Base-by-base conservation (phyloP, 2,888 invertebrate species). In the Pseudococcus jackbeardsleyi region DNA sequence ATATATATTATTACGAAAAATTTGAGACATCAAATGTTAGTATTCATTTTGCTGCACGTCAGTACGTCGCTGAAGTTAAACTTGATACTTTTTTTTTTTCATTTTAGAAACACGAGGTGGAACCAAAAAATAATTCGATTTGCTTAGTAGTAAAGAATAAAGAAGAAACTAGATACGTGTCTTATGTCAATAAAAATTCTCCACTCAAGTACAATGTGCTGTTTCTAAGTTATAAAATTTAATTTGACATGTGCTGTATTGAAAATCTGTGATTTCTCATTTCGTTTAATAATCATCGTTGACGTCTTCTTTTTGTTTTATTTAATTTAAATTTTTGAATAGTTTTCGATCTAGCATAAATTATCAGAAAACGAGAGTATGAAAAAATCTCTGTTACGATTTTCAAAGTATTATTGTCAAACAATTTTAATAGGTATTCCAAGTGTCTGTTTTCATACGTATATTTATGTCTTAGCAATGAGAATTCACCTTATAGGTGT, bases 1-100 rank as follows among this genome's bases (percentile, higher is more conserved):
- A 82, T 88, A 88, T 88, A 59, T 88, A 88, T 33, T 88, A 88
- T 54, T 88, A 79, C 26, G 82, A 59, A 17, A 88, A 88, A 59
- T 77, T 50, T 9, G 50, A 48, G 9, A 48, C 48, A 19, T 39
- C 82, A 8, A 50, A 50, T 33, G 88, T 88, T 39, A 19, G 79
- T 82, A 72, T 68, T 64, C n/a, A 4, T 9, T 19, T 19, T 50
- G 48, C 1, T 12, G 12, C 12, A 15, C 11, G 48, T 4, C 1
- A 50, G 15, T 9, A 4, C 48, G 0, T 11, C 11, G 15, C 11
- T 50, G 48, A 12, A 72, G 17, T 33, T 17, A 33, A 33, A 72
- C 11, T 1, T 22, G 68, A 64, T 86, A 19, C 15, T 4, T 50
- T 17, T 85, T 85, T 46, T 48, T 88, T 48, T 39, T 33, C 1